Conservation (phyloP, 2,888 invertebrate species). For the Pasiphila rectangulata region DNA sequence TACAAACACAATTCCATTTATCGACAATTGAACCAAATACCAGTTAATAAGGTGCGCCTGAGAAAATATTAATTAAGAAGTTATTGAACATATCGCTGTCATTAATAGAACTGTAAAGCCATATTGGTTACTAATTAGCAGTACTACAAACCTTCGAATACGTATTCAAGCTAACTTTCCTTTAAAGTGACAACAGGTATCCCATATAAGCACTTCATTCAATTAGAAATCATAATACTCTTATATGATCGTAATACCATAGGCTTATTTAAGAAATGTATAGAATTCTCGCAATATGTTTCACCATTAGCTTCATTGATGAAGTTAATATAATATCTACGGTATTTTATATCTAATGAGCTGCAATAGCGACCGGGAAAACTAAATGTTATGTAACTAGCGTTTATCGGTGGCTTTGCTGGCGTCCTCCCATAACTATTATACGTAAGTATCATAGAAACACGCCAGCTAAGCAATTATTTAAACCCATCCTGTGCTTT, state of each 20-base stretch:
- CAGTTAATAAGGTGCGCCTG: slow-evolving; percentile 41
- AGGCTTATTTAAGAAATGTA: slow-evolving; percentile 35
- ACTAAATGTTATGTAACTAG: slow-evolving; percentile 10
- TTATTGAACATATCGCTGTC: slow-evolving; percentile 27
- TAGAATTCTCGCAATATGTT: slow-evolving; percentile 41
- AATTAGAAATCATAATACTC: slow-evolving; percentile 52
- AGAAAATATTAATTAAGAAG: slow-evolving; percentile 54
- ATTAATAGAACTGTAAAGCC: not conserved
- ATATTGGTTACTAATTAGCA: slow-evolving; percentile 37
- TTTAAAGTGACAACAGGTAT: slow-evolving; percentile 38
- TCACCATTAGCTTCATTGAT: slow-evolving; percentile 37
- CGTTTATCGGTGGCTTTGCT: not conserved
- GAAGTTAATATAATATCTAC: slow-evolving; percentile 30
- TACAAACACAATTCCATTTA: slow-evolving; percentile 32
- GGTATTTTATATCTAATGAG: slow-evolving; percentile 24
- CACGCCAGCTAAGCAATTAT: too few species aligned
- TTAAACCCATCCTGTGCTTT: too few species aligned
- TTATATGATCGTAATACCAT: slow-evolving; percentile 23
- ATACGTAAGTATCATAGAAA: too few species aligned
- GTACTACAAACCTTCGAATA: not conserved
- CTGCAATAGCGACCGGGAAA: slow-evolving; percentile 16
- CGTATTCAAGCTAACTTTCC: slow-evolving; percentile 39
- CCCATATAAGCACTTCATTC: slow-evolving; percentile 50
- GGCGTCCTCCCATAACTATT: too few species aligned
- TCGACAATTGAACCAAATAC: slow-evolving; percentile 29